These are phyloP conservation scores for Zaprionus kolodkinae DNA, from an alignment of 1,140 invertebrate species.

Conservation along the genomic window DNA sequence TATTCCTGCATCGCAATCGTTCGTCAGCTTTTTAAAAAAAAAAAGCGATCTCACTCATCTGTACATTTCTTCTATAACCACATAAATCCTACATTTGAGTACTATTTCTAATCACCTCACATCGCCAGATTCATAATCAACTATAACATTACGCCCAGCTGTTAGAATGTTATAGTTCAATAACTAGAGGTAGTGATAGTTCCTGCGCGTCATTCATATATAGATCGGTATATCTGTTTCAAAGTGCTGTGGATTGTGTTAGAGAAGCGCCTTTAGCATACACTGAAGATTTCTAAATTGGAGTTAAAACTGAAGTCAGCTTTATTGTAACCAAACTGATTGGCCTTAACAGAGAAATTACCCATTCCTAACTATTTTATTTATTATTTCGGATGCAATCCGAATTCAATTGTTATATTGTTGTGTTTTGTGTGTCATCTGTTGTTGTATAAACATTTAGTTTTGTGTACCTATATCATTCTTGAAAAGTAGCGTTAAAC, in stretches of 20 bases:
- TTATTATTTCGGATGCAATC: neutral
- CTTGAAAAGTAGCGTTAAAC: conserved; percentile 37
- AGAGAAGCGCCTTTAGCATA: neutral
- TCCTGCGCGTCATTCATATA: conserved; percentile 10
- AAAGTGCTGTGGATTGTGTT: neutral
- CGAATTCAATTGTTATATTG: conserved; percentile 1
- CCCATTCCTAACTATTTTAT: neutral
- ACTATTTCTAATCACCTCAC: conserved; percentile 13
- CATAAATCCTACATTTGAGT: conserved; percentile 14
- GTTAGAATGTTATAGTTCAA: neutral
- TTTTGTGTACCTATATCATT: conserved; percentile 22
- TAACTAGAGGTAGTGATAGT: conserved; percentile 6
- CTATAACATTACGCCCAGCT: neutral
- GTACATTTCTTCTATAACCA: conserved; percentile 28
- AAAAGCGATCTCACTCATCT: conserved; percentile 21
- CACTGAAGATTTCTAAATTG: neutral
- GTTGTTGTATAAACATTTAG: conserved; percentile 26
- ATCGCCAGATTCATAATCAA: conserved; percentile 1
- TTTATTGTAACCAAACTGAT: neutral
- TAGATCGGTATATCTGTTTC: neutral
- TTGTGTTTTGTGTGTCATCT: conserved; percentile 9
- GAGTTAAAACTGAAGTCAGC: neutral
- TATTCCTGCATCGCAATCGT: conserved; percentile 22
- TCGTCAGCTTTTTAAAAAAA: conserved; percentile 17
- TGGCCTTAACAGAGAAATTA: neutral